A percentile compares a stretch with the other conserved stretches of the same genome.
These are phyloP conservation scores for Drosophila meridionalis DNA, from an alignment of 2,888 invertebrate genomes.

Conservation along the genomic window DNA sequence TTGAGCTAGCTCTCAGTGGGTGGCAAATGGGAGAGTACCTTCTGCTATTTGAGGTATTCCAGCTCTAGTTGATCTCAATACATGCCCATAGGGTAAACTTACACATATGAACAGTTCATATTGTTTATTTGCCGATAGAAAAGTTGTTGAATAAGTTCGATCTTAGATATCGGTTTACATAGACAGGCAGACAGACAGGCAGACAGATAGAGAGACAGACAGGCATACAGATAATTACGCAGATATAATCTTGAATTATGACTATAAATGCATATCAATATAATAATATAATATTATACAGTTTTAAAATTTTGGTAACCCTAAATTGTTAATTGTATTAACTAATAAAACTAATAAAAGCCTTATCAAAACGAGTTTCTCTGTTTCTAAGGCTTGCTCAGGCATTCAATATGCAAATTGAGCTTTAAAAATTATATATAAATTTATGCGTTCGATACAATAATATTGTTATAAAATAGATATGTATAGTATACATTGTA, in stretches of 20 bases:
- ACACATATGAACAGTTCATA: background rate
- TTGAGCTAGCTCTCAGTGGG: background rate
- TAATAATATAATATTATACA: no score
- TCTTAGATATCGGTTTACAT: background rate
- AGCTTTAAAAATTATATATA: background rate
- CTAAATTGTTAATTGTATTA: background rate
- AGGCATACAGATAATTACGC: no score
- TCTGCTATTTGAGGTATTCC: background rate
- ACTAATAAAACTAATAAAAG: background rate
- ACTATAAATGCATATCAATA: no score
- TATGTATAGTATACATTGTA: no score
- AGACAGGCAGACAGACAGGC: background rate
- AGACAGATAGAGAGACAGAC: background rate
- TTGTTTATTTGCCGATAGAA: background rate
- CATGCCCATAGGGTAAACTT: background rate
- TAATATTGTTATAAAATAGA: background rate
- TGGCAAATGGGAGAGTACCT: background rate
- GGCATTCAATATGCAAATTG: background rate
- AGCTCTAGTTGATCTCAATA: background rate
- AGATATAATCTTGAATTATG: no score
- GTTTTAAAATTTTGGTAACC: no score
- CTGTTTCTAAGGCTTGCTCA: background rate
- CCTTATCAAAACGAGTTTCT: slow-evolving; percentile 10
- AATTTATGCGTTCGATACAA: background rate
- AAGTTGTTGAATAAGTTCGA: no score